phyloP scores from a whole-genome alignment of 2,888 invertebrate genomes.

The Phorcus lineatus region DNA sequence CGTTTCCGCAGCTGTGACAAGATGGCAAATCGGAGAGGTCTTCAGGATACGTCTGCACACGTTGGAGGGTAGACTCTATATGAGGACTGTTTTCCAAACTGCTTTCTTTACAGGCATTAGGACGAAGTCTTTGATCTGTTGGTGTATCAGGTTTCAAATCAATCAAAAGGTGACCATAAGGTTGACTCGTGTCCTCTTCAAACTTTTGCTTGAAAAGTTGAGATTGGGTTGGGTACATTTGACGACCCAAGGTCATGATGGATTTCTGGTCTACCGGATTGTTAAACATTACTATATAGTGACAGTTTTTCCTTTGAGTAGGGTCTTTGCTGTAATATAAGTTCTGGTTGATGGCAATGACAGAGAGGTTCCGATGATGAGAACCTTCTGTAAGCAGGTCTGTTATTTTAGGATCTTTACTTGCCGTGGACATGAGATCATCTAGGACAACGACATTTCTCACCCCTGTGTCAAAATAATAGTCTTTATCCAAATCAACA shows the following conservation, averaged over 20 bases:
- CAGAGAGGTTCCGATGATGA: slow-evolving; percentile 40
- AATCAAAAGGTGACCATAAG: too few species aligned
- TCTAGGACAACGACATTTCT: slow-evolving; percentile 43
- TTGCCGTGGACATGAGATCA: slow-evolving; percentile 35
- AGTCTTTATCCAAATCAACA: slow-evolving; percentile 37
- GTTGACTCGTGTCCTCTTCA: too few species aligned
- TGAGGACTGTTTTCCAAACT: too few species aligned
- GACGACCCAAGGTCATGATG: slow-evolving; percentile 40
- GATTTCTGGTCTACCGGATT: slow-evolving; percentile 43
- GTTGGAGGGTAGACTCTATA: too few species aligned
- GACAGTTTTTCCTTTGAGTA: slow-evolving; percentile 45
- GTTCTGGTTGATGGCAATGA: slow-evolving; percentile 42
- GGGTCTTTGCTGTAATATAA: slow-evolving; percentile 44
- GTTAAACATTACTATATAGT: slow-evolving; percentile 45
- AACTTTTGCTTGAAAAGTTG: too few species aligned
- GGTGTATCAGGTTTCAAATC: too few species aligned
- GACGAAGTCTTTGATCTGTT: too few species aligned
- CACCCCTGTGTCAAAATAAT: slow-evolving; percentile 31
- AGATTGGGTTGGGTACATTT: slow-evolving; percentile 37
- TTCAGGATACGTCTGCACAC: too few species aligned
- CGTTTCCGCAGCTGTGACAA: too few species aligned
- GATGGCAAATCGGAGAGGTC: too few species aligned
- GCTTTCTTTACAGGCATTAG: too few species aligned
- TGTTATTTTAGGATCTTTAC: slow-evolving; percentile 36
- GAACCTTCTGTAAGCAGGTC: slow-evolving; percentile 44